phyloP scores from a whole-genome alignment of 1,140 invertebrate genomes.

The Planococcus citri region DNA sequence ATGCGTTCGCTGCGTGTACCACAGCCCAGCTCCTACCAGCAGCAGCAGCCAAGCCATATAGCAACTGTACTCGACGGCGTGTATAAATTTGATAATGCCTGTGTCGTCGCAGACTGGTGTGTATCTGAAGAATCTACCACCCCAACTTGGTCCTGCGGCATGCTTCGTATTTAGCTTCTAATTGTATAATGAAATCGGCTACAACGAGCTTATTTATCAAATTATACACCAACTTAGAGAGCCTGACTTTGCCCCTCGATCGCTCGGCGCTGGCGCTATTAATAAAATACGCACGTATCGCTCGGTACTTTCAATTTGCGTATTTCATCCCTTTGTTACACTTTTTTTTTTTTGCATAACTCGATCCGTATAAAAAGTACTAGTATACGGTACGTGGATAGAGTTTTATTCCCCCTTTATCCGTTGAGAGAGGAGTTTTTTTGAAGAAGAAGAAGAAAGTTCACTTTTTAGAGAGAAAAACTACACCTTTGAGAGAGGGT shows the following conservation, averaged over 20 bases:
- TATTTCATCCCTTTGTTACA: conserved; percentile 2
- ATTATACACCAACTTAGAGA: neutral
- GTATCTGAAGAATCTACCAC: neutral
- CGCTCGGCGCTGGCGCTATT: neutral
- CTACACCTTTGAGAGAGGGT: too few species aligned
- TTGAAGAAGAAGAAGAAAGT: too few species aligned
- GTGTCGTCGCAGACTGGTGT: neutral
- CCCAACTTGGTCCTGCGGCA: neutral
- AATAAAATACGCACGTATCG: conserved; percentile 16
- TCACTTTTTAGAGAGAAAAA: too few species aligned
- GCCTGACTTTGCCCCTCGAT: too few species aligned
- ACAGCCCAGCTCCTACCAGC: too few species aligned
- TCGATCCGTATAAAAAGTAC: too few species aligned
- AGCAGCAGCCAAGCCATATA: too few species aligned
- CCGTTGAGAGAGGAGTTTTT: neutral
- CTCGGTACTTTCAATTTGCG: conserved; percentile 14
- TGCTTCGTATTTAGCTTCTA: neutral
- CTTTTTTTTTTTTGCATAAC: neutral
- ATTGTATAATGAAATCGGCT: conserved; percentile 16
- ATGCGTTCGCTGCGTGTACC: too few species aligned
- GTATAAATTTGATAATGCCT: conserved; percentile 11
- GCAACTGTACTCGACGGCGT: too few species aligned
- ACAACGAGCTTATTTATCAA: conserved; percentile 14
- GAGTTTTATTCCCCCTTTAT: neutral
- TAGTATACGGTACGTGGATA: neutral